These are phyloP conservation scores for Trichogramma evanescens DNA, from an alignment of 2,888 invertebrate genomes.

Conservation along the genomic window DNA sequence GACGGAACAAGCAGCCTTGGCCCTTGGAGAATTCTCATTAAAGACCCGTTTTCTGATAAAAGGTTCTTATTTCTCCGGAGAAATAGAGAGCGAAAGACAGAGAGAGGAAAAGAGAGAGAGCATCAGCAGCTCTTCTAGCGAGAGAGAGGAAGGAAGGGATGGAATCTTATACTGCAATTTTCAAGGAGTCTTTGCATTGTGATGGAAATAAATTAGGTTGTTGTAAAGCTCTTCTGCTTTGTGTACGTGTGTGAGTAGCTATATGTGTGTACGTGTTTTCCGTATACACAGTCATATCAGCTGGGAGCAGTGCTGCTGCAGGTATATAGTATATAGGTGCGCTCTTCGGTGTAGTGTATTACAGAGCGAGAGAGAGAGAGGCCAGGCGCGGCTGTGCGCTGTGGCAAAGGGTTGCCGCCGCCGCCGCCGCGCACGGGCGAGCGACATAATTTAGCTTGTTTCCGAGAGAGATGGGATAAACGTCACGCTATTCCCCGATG, in stretches of 20 bases:
- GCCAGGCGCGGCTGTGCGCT: neutral
- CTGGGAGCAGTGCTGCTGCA: too few species aligned
- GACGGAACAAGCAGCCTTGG: neutral
- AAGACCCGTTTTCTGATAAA: constrained; percentile 12
- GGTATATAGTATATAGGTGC: too few species aligned
- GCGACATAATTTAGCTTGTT: constrained; percentile 28
- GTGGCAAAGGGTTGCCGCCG: neutral
- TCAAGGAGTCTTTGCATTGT: too few species aligned
- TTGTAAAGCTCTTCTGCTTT: too few species aligned
- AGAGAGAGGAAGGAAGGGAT: neutral
- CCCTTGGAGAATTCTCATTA: constrained; percentile 17
- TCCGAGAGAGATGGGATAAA: constrained; percentile 25
- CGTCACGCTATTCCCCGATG: constrained; percentile 24
- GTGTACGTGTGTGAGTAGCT: too few species aligned
- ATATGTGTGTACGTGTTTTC: too few species aligned
- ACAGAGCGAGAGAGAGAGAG: too few species aligned
- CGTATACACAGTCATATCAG: too few species aligned
- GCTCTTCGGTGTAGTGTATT: too few species aligned
- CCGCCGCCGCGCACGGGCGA: constrained; percentile 1
- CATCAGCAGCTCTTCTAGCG: neutral
- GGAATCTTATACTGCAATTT: neutral
- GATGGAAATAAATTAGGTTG: too few species aligned
- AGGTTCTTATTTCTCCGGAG: constrained; percentile 7
- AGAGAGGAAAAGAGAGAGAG: neutral
- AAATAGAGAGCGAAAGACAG: neutral